Evolutionary conservation across 1,140 invertebrate genomes (phyloP).

Genomic region (Rhagoletis pomonella): DNA sequence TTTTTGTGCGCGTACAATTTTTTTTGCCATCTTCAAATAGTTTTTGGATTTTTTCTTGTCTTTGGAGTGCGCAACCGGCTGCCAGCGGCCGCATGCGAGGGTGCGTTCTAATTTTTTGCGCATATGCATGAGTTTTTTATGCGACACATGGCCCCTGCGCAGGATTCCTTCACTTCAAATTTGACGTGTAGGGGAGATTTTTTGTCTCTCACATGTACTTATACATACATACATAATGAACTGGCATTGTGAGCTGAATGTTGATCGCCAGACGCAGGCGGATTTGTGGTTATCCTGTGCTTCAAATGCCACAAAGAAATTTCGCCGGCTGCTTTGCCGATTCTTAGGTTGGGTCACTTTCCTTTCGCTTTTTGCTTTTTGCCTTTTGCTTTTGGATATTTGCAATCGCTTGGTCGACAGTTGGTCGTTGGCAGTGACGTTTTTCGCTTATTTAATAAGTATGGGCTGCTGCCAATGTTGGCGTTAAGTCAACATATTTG

Average conservation of each 20-base stretch:
- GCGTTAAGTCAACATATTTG: conserved; percentile 37
- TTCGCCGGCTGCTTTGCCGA: conserved; percentile 35
- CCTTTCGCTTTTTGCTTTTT: conserved; percentile 14
- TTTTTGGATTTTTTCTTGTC: conserved; percentile 26
- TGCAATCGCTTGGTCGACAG: neutral
- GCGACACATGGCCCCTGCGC: conserved; percentile 3
- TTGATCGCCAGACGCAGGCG: neutral
- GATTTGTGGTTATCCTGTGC: neutral
- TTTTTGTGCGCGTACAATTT: conserved; percentile 12
- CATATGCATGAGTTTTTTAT: conserved; percentile 57
- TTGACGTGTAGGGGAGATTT: conserved; percentile 42
- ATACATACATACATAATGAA: neutral
- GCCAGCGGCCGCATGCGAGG: conserved; percentile 25
- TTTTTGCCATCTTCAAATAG: neutral
- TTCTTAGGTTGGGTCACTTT: neutral
- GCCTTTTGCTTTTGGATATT: conserved; percentile 2
- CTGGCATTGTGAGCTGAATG: neutral
- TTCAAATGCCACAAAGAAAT: conserved; percentile 19
- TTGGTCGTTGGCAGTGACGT: neutral
- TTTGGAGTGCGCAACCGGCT: conserved; percentile 13
- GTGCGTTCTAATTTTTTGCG: conserved; percentile 56
- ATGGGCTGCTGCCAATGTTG: neutral
- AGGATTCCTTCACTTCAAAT: neutral
- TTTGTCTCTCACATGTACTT: neutral
- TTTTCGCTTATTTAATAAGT: neutral